Evolutionary conservation across 2,797 vertebrate species (phyloP).

Genomic region (Nyctibius grandis): DNA sequence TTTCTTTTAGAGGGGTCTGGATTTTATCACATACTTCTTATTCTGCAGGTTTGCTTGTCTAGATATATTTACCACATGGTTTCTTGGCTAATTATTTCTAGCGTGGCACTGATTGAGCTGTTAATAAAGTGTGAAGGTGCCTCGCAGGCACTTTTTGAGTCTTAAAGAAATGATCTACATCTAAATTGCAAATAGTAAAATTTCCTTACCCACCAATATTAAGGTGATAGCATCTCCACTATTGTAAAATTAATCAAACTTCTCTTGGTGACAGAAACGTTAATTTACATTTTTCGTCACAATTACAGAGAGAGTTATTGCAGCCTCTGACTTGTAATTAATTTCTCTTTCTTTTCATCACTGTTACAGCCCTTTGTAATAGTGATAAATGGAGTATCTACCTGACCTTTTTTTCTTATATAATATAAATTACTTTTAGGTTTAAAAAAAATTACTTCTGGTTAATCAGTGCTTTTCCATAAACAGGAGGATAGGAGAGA

Average conservation of each 20-base stretch:
- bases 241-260: conserved; percentile 86
- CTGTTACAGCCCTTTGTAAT: conserved; percentile 74
- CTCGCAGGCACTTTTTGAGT: conserved; percentile 71
- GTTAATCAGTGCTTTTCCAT: conserved; percentile 68
- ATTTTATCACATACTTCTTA: conserved; percentile 17
- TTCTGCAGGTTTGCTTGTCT: conserved; percentile 36
- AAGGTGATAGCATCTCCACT: conserved; percentile 74
- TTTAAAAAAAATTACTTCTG: conserved; percentile 45
- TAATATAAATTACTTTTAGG: conserved; percentile 67
- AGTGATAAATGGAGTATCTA: conserved; percentile 77
- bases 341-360: conserved; percentile 81
- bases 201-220: conserved; percentile 73
- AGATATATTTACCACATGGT: conserved; percentile 64
- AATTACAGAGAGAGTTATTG: conserved; percentile 79
- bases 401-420: conserved; percentile 76
- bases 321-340: conserved; percentile 82
- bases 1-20: not conserved
- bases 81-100: conserved; percentile 76
- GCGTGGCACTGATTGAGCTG: conserved; percentile 78
- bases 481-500: conserved; percentile 54
- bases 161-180: conserved; percentile 76
- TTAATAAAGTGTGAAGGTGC: conserved; percentile 88
- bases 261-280: conserved; percentile 79
- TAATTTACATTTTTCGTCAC: conserved; percentile 84
- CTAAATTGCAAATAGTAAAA: conserved; percentile 79